Percentiles rank a stretch among this genome's conserved stretches.
Conservation (phyloP, 2,888 invertebrate species). For the Drosophila quinaria region DNA sequence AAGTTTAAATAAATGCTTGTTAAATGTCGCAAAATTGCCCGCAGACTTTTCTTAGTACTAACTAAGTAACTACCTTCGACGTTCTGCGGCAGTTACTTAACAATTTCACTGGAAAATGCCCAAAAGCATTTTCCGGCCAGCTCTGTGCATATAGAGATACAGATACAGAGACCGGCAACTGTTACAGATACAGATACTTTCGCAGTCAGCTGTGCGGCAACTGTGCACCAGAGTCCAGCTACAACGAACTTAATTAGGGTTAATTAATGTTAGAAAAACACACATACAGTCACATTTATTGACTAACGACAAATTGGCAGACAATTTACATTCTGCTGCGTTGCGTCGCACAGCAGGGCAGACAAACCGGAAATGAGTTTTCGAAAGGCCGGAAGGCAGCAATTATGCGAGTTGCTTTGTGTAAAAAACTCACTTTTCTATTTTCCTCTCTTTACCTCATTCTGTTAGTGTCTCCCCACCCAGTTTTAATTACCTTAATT, state of each 20-base stretch:
- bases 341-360: constrained; percentile 20
- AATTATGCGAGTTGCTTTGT: constrained; percentile 71
- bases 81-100: constrained; percentile 60
- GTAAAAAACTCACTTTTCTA: not conserved
- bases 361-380: constrained; percentile 75
- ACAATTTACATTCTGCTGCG: constrained; percentile 54
- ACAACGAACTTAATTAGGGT: constrained; percentile 73
- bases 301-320: constrained; percentile 69
- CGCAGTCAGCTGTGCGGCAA: constrained; percentile 2
- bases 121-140: constrained; percentile 42
- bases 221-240: constrained; percentile 30
- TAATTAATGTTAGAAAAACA: constrained; percentile 76
- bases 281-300: constrained; percentile 41
- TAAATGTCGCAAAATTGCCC: constrained; percentile 69
- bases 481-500: constrained; percentile 49
- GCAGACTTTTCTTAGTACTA: constrained; percentile 49
- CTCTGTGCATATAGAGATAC: constrained; percentile 16
- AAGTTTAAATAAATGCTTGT: constrained; percentile 72
- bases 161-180: not conserved
- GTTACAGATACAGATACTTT: constrained; percentile 9
- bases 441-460: not conserved
- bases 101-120: constrained; percentile 60
- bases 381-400: constrained; percentile 75
- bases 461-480: not conserved
- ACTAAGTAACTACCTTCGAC: constrained; percentile 56